Conservation (phyloP, 2,113 vertebrate genomes). For the Dissostichus mawsoni region DNA sequence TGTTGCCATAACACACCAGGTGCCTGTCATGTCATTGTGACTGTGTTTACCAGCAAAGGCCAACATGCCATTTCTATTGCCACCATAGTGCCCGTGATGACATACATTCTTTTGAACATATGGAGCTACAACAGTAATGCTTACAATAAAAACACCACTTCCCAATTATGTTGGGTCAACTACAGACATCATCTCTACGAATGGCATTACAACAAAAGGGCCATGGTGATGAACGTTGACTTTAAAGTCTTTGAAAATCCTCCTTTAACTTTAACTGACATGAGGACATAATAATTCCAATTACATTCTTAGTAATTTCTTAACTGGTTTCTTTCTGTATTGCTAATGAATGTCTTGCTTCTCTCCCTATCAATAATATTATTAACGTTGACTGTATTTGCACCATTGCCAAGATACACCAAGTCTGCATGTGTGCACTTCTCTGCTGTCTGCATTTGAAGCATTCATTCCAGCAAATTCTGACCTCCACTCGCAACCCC, state of each 20-base stretch:
- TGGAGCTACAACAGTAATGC: slow-evolving; percentile 5
- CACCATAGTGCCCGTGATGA: neutral
- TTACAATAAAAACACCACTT: slow-evolving; percentile 18
- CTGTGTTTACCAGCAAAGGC: slow-evolving; percentile 35
- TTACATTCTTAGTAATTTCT: neutral
- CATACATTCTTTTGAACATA: slow-evolving; percentile 16
- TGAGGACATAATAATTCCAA: neutral
- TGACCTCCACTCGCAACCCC: slow-evolving; percentile 36
- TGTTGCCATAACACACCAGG: slow-evolving; percentile 60
- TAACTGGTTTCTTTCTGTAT: neutral
- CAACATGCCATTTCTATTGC: slow-evolving; percentile 14
- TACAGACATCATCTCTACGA: neutral
- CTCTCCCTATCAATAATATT: neutral
- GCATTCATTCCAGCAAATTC: slow-evolving; percentile 16
- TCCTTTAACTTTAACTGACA: neutral
- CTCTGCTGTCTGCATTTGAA: slow-evolving; percentile 20
- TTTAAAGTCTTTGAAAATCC: neutral
- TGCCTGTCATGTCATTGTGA: neutral
- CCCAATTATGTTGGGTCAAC: slow-evolving; percentile 18
- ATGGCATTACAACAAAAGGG: slow-evolving; percentile 11
- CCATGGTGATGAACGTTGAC: neutral
- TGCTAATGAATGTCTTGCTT: neutral
- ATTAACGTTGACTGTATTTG: neutral
- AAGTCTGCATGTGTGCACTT: slow-evolving; percentile 11
- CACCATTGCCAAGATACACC: neutral